These are phyloP conservation scores for Sciurus carolinensis DNA, from an alignment of 2,797 vertebrate genomes.

Conservation along the genomic window DNA sequence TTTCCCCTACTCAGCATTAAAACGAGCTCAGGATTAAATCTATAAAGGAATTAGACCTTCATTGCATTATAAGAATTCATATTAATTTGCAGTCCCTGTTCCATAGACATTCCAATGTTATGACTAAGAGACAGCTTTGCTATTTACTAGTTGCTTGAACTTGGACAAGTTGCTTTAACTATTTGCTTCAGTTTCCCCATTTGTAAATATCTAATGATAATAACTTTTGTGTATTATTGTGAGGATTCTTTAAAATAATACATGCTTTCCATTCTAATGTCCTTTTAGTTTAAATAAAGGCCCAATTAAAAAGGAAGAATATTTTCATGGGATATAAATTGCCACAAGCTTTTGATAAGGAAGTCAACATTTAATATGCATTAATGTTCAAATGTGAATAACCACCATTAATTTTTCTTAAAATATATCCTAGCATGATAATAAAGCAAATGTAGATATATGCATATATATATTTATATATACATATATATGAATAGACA, in stretches of 20 bases:
- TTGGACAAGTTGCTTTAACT: not conserved
- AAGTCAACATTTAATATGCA: not conserved
- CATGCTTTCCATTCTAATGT: not conserved
- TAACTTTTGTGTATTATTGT: not conserved
- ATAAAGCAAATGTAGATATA: not conserved
- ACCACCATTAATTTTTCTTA: not conserved
- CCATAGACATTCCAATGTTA: not conserved
- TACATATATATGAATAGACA: not conserved
- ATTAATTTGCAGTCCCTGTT: not conserved
- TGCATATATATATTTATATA: not conserved
- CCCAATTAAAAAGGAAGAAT: not conserved
- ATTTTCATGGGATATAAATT: constrained; percentile 17
- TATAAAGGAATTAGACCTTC: not conserved
- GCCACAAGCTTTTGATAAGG: not conserved
- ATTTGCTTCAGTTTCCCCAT: not conserved
- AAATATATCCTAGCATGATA: constrained; percentile 6
- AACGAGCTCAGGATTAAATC: not conserved
- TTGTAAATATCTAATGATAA: not conserved
- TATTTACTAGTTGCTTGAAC: not conserved
- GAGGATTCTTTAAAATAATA: not conserved
- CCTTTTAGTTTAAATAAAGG: not conserved
- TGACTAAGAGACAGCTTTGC: not conserved
- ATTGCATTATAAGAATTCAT: not conserved
- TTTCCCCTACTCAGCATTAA: not conserved
- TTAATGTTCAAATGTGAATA: constrained; percentile 31